Evolutionary conservation across 2,113 vertebrate genomes (phyloP), one percentile per base, ranked within the genome.

Genomic region (Delphinapterus leucas): DNA sequence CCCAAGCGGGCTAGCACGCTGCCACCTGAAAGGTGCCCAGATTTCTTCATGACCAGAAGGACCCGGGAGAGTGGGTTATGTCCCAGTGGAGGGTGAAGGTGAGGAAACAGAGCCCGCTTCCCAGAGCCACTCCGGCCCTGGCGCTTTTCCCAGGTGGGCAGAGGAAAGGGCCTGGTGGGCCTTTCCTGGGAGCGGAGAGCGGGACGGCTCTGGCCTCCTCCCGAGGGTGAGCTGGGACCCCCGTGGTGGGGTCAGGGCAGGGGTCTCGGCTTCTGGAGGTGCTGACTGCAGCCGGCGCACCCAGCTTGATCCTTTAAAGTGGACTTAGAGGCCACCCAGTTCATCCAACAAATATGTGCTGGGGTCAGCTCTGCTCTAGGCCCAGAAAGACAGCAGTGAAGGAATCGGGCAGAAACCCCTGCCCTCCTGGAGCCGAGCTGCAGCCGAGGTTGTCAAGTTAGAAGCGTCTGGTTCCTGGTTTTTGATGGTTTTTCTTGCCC

Each of bases 241-340:
- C 13, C 0, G 0, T 0, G 1, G 82, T 1, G 17, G 23, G 31
- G 23, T 1, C n/a, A 38, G 55, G 55, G 55, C 18, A 6, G 20
- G 55, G 55, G 55, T 73, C 1, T 3, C 18, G 28, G 47, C 17
- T 28, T 38, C 41, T 63, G 65, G 17, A 76, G 25, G 21, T 31
- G 23, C 26, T 10, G 2, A 23, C 31, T 47, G 38, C 33, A 65
- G 61, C 23, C 3, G 6, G 25, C 8, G 15, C 21, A 47, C 11
- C 21, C 4, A 33, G 11, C 31, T 68, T n/a, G 47, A 36, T 33
- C 11, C 33, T 83, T 71, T 47, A 41, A 47, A 53, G 33, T 12
- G n/a, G 23, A 1, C 0, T 61, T 25, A 76, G n/a, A 81, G 13
- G 26, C 31, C 8, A 23, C 11, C 4, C 0, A 14, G 18, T 25